phyloP scores from a whole-genome alignment of 2,113 vertebrate genomes.

The Perca flavescens region DNA sequence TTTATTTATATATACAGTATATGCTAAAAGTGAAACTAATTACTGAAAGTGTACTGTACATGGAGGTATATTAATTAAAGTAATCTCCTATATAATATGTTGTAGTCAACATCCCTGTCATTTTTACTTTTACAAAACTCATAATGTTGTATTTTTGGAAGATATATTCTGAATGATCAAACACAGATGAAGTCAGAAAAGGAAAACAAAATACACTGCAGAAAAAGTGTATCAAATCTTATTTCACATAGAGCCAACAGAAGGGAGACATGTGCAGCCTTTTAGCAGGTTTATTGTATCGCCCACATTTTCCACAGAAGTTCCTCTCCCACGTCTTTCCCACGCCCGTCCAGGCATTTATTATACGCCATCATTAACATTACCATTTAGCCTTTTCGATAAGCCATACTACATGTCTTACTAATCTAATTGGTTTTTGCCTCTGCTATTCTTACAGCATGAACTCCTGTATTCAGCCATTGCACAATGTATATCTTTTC shows the following conservation, averaged over 20 bases:
- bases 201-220: not conserved
- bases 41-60: not conserved
- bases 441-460: not conserved
- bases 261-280: not conserved
- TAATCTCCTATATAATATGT: not conserved
- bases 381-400: not conserved
- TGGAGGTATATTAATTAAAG: not conserved
- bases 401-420: not conserved
- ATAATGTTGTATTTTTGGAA: no score
- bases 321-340: slow-evolving; percentile 11
- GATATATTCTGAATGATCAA: not conserved
- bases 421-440: not conserved
- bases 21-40: not conserved
- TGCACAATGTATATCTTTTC: not conserved
- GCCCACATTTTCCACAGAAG: slow-evolving; percentile 3
- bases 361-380: not conserved
- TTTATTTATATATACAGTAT: not conserved
- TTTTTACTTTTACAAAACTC: not conserved
- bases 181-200: not conserved
- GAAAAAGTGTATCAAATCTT: not conserved
- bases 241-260: not conserved
- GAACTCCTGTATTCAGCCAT: not conserved
- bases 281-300: not conserved
- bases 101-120: not conserved
- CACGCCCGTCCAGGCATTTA: not conserved